Base-by-base conservation (phyloP, 2,797 vertebrate species). In the Schizopygopsis malacanthus region DNA sequence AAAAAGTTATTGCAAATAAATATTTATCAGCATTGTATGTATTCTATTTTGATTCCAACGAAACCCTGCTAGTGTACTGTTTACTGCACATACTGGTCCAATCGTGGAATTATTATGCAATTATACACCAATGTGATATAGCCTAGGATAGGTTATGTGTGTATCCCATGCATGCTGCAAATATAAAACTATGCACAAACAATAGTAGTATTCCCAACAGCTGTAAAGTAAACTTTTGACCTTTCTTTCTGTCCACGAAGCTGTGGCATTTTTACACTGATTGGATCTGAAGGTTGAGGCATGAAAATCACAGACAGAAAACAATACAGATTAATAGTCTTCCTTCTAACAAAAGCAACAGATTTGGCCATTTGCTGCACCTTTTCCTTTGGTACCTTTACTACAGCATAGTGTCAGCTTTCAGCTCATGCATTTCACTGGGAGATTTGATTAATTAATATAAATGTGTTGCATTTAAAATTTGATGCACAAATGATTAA, bases 341-440 rank as follows among this genome's bases (percentile, higher is more conserved):
- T 1, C 20, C 25, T 20, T 63, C 61, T 47, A 11, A 80, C 43
- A 50, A 50, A 67, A 67, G 61, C 10, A 33, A 67, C 59, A 13
- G 43, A 33, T 67, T 65, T 50, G 56, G 25, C n/a, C 16, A 28
- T 47, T 67, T 80, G 78, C 79, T n/a, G 43, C 79, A 63, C 4
- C n/a, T 25, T 61, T 61, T 25, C 56, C 22, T 12, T 25, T 5
- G 59, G 11, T n/a, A 25, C 22, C 5, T 79, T 79, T 63, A 18
- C 13, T 37, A 50, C 43, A 11, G 25, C 9, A 12, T 20, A 45
- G 5, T 33, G 18, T 75, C 45, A 25, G n/a, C 45, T 67, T 41
- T 22, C 28, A 80, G 50, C 13, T 80, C 18, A 56, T 85, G 28
- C 4, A 33, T 43, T 75, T 76, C 45, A 54, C 79, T 76, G 59